Percentiles rank a stretch among this genome's conserved stretches.
Conservation (phyloP, 2,888 invertebrate species). For the Cheilosia scutellata region DNA sequence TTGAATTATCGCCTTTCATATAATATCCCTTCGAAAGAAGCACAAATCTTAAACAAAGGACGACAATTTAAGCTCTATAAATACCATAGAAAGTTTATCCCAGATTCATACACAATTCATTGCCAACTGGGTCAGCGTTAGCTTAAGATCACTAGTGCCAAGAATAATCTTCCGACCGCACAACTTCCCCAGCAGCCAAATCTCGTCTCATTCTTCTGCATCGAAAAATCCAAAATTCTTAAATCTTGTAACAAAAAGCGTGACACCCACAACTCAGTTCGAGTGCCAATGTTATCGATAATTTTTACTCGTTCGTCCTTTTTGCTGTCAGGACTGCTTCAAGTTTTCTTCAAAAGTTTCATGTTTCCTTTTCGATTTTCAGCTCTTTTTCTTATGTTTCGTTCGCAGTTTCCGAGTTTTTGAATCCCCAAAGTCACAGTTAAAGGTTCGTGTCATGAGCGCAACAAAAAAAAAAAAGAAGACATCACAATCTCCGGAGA, state of each 20-base stretch:
- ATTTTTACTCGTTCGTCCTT: slow-evolving; percentile 35
- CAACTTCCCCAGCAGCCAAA: slow-evolving; percentile 13
- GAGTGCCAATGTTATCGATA: slow-evolving; percentile 69
- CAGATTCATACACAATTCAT: slow-evolving; percentile 2
- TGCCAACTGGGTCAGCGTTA: slow-evolving; percentile 67
- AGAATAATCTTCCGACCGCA: slow-evolving; percentile 61
- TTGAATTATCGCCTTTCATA: neutral
- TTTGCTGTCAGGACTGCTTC: slow-evolving; percentile 31
- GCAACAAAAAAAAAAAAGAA: slow-evolving; percentile 4
- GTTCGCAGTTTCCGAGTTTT: slow-evolving; percentile 45
- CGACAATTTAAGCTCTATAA: slow-evolving; percentile 50
- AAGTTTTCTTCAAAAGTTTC: slow-evolving; percentile 46
- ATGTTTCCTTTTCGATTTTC: slow-evolving; percentile 40
- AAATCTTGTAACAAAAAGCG: slow-evolving; percentile 37
- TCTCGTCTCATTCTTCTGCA: slow-evolving; percentile 55
- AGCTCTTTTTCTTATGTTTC: slow-evolving; percentile 32
- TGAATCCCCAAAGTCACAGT: slow-evolving; percentile 22
- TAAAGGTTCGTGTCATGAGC: slow-evolving; percentile 13
- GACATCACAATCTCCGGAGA: slow-evolving; percentile 42
- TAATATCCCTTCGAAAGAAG: neutral
- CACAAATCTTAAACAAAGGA: slow-evolving; percentile 37
- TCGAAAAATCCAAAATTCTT: slow-evolving; percentile 50
- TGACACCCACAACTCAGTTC: slow-evolving; percentile 61
- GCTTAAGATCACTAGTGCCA: slow-evolving; percentile 53
- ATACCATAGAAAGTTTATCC: slow-evolving; percentile 30